Conservation (phyloP, 1,140 invertebrate species). For the Hetaerina americana region DNA sequence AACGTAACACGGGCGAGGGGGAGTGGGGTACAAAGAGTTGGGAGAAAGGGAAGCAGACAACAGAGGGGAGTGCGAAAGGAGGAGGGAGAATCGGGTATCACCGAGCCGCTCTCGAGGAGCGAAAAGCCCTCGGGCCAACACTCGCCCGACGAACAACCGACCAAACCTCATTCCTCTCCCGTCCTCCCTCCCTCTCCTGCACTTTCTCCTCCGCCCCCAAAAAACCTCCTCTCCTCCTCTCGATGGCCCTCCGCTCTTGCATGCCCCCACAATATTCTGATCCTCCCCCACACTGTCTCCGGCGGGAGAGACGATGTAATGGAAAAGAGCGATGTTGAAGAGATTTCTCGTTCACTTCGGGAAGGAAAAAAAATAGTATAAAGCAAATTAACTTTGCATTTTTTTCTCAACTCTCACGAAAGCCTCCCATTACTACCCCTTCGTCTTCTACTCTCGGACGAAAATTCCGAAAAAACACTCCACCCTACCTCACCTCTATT, state of each 20-base stretch:
- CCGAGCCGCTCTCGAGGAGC: background rate
- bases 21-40: too few relatives aligned
- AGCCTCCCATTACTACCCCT: background rate
- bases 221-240: too few relatives aligned
- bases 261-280: background rate
- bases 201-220: too few relatives aligned
- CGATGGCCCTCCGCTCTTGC: background rate
- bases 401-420: background rate
- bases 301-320: background rate
- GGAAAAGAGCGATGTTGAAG: background rate
- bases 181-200: too few relatives aligned
- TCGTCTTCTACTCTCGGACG: background rate
- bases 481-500: too few relatives aligned
- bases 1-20: background rate
- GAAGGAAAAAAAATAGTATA: too few relatives aligned
- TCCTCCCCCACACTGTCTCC: background rate
- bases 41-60: background rate
- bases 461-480: background rate
- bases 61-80: too few relatives aligned
- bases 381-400: too few relatives aligned
- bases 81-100: too few relatives aligned
- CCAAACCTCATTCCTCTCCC: background rate
- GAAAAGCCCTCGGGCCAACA: background rate
- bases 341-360: background rate
- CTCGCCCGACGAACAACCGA: too few relatives aligned